Evolutionary conservation across 2,797 vertebrate genomes (phyloP), one percentile per base, ranked within the genome.

Genomic region (Bovichtus diacanthus): DNA sequence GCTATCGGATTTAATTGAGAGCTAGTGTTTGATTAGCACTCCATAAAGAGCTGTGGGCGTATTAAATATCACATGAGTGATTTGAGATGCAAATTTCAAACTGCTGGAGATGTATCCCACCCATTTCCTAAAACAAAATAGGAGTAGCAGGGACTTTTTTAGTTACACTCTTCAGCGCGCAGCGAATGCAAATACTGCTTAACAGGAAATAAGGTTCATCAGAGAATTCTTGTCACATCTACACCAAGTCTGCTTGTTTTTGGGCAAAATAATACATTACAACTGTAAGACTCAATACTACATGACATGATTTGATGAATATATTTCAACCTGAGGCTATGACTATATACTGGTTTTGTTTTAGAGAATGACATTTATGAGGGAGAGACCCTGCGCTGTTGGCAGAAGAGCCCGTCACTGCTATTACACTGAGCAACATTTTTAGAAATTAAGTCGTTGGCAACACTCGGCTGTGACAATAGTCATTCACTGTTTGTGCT

Each of bases 11-110:
- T 19, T 27, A 50, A 8, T 43, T 19, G 6, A 25, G 21, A 12
- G 2, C n/a, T 36, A 9, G 27, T 55, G 43, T 76, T 61, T 46
- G 31, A 65, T 70, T 15, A 31, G 41, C 23, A 53, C 6, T 16
- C 19, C 15, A 10, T 23, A 27, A 62, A 59, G 64, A 55, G 19
- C 38, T 46, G 15, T n/a, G 25, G 9, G 4, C 43, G 34, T 47
- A 31, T 68, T 58, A 38, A 58, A 81, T 47, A n/a, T 23, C 23
- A 12, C 23, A 55, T 34, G 12, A 64, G 29, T 47, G 27, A 49
- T 70, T 64, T 39, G 25, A 73, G 60, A 62, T 66, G 23, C 10
- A 39, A 38, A 73, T 59, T 51, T 29, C 43, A 49, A 41, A 36
- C 15, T n/a, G 36, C 18, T 7, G 34, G 59, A 49, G 9, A 25